Base-by-base conservation (phyloP, 2,113 vertebrate genomes). In the Lichenostomus cassidix region DNA sequence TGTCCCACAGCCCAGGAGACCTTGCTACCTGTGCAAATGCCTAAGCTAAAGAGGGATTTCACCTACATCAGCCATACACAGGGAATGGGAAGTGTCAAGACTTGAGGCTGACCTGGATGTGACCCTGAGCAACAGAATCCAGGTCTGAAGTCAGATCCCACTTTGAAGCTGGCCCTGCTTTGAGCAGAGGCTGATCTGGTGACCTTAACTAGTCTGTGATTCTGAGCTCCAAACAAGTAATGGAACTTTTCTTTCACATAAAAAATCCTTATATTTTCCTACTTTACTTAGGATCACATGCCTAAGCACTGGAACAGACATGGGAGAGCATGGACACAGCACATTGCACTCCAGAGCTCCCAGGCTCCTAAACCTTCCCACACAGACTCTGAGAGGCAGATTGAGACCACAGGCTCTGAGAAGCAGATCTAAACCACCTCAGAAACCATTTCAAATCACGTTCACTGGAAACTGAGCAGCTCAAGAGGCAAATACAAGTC, bases 1-100 rank as follows among this genome's bases (percentile, higher is more conserved):
- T 11, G 18, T 21, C 53, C 42, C 47, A 35, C 11, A 33, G 49
- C 5, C 46, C 46, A 52, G 63, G 29, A 64, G 28, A 41, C 12
- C 55, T 33, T 81, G 47, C 10, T 33, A 70, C 27, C 19, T 20
- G 20, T 37, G 81, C 24, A 37, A 70, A 70, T 9, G 62, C 64
- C 37, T 24, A 14, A 52, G 1, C 18, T 5, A 31, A 21, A 47
- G 29, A 42, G 42, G 52, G 18, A 25, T 35, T 91, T 78, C 62
- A 55, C 27, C 60, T 63, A 0, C 4, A 70, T 3, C 35, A 47
- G 33, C 29, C 35, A 24, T 1, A 63, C 4, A 5, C 6, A 39
- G 31, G 63, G 27, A 67, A 46, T 20, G 27, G 83, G 67, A 87
- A 55, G 52, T 5, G 35, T 12, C 33, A 60, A 46, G 47, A 37